Conservation (phyloP, 2,113 vertebrate genomes). For the Clupea harengus region DNA sequence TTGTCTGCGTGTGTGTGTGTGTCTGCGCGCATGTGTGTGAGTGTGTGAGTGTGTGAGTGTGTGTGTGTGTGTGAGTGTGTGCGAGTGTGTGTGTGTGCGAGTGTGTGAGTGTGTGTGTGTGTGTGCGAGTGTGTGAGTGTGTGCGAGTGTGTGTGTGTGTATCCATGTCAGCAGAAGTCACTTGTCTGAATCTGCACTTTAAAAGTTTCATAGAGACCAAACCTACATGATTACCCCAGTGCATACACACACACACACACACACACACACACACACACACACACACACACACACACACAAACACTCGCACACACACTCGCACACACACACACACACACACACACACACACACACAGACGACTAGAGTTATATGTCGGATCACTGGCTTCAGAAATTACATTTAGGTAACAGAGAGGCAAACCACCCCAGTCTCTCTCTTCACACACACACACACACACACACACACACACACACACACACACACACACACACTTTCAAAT, state of each 20-base stretch:
- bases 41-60: slow-evolving; percentile 24
- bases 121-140: neutral
- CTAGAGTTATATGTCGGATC: neutral
- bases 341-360: neutral
- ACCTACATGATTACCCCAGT: too few relatives aligned
- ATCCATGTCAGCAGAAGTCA: neutral
- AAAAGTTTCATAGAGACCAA: neutral
- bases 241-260: too few relatives aligned
- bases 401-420: neutral
- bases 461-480: neutral
- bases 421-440: neutral
- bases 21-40: neutral
- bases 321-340: too few relatives aligned
- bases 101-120: neutral
- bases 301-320: too few relatives aligned
- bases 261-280: too few relatives aligned
- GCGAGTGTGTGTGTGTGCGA: too few relatives aligned
- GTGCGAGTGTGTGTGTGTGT: neutral
- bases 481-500: neutral
- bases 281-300: too few relatives aligned
- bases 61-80: slow-evolving; percentile 11
- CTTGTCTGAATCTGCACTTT: neutral
- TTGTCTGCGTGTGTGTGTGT: neutral
- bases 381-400: neutral
- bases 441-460: neutral